A percentile compares a stretch with the other conserved stretches of the same genome.
Evolutionary conservation across 2,797 vertebrate species (phyloP).

Genomic region (Phalloptychus januarius): DNA sequence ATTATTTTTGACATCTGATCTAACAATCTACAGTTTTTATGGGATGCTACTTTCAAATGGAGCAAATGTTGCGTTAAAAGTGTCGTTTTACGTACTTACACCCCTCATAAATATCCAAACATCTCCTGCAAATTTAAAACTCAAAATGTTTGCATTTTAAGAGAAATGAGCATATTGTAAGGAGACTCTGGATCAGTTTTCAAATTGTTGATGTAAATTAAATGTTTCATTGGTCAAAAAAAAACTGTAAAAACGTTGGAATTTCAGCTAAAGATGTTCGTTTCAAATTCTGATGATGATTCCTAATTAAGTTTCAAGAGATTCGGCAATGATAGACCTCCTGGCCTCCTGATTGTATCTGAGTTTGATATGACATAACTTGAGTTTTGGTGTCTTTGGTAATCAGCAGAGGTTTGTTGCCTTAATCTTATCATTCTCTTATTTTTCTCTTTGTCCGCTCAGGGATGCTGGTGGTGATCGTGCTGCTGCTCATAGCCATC

Average conservation of each 20-base stretch:
- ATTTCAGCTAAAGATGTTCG: background rate
- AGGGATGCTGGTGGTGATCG: constrained; percentile 96
- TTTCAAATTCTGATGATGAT: background rate
- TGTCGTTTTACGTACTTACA: background rate
- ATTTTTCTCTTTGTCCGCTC: constrained; percentile 27
- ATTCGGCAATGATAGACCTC: background rate
- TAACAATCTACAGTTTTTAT: background rate
- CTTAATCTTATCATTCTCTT: background rate
- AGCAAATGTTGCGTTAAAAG: background rate
- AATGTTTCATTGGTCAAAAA: background rate
- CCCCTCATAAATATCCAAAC: background rate
- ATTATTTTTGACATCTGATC: background rate
- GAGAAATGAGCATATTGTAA: background rate
- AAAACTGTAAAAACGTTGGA: background rate
- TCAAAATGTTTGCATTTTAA: background rate
- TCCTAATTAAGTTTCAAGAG: background rate
- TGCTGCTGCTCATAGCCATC: constrained; percentile 93
- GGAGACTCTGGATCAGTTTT: background rate
- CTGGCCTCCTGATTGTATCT: background rate
- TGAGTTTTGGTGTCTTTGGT: background rate
- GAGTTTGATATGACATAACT: background rate
- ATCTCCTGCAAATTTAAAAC: background rate
- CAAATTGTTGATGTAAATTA: background rate
- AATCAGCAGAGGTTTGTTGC: background rate
- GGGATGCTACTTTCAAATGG: no score